Evolutionary conservation across 2,797 vertebrate genomes (phyloP), one percentile per base, ranked within the genome.

Genomic region (Neostethus bicornis): DNA sequence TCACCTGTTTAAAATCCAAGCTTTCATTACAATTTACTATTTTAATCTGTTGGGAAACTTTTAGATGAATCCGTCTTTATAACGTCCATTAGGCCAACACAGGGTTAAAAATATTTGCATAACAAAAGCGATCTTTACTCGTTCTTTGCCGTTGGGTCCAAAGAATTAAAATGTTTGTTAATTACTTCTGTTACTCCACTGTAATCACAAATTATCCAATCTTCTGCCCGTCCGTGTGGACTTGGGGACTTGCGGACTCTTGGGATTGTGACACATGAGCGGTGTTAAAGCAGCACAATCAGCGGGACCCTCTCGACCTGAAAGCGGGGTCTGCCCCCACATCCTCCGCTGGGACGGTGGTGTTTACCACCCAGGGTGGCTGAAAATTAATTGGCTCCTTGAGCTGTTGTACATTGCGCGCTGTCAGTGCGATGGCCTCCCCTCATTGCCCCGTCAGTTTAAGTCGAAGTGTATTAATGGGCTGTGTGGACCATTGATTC

Each of bases 401-500:
- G 73, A 80, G 81, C 79, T 35, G 79, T 73, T 61, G 79, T 82
- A 78, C 58, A 52, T 75, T 67, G 56, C 51, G 61, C 47, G 65
- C 64, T 54, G 72, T 79, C 80, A 63, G 49, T 46, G 71, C 61
- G 45, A 60, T 64, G 79, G 72, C 73, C 73, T 69, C 63, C 72
- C 73, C 85, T 87, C 85, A 76, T 86, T 84, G 81, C 82, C 75
- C 88, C 77, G 81, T 89, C 86, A 85, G 85, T 85, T 80, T 83
- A 85, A 81, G 86, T 86, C 85, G 71, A 83, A 83, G 89, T 90
- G 87, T 95, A 94, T 96, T 95, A 95, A 96, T 95, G 92, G 92
- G 84, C 87, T 93, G 84, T 89, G 94, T 89, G 92, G 92, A 87
- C 92, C 94, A 95, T 96, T 93, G 95, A 95, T 96, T 95, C 93